Evolutionary conservation across 2,113 vertebrate species (phyloP).

Genomic region (Sebastes schlegelii): DNA sequence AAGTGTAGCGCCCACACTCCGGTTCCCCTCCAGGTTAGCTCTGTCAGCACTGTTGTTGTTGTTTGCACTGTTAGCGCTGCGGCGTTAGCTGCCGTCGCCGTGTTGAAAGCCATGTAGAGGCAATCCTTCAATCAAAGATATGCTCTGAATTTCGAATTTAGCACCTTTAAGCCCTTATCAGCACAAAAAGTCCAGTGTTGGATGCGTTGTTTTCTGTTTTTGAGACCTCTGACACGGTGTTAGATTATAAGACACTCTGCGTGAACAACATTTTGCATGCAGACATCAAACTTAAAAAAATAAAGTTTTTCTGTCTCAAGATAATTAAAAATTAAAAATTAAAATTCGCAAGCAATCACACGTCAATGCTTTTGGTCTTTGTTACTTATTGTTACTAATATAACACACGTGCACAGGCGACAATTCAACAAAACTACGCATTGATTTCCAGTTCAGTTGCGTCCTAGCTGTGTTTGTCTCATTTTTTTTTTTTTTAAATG

Average conservation of each 20-base stretch:
- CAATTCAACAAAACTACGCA: not conserved
- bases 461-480: conserved; percentile 19
- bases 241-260: not conserved
- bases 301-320: not conserved
- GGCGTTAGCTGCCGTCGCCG: not conserved
- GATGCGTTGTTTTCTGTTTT: not conserved
- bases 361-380: not conserved
- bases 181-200: not conserved
- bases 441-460: conserved; percentile 26
- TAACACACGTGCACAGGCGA: not conserved
- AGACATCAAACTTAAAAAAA: not conserved
- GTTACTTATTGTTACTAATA: not conserved
- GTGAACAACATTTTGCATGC: not conserved
- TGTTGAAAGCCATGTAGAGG: not conserved
- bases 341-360: not conserved
- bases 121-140: not conserved
- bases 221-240: not conserved
- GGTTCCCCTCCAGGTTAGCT: not conserved
- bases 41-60: not conserved
- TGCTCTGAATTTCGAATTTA: not conserved
- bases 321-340: too few relatives aligned
- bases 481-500: conserved; percentile 50
- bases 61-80: not conserved
- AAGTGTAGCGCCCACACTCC: not conserved
- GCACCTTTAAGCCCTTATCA: not conserved